phyloP scores from a whole-genome alignment of 2,113 vertebrate species.

The Circaetus cinerascens region DNA sequence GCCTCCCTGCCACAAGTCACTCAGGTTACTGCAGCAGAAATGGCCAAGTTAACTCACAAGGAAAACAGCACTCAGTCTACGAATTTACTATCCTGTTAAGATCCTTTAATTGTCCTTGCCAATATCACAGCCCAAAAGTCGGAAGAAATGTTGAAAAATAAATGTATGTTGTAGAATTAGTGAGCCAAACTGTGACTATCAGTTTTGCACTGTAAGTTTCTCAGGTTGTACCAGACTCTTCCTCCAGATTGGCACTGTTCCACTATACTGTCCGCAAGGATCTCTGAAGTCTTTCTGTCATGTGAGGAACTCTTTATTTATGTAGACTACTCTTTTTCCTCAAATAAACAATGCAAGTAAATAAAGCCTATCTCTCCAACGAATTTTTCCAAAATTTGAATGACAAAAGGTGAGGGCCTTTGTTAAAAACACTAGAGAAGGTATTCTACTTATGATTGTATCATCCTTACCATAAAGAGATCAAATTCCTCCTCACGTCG shows the following conservation, averaged over 20 bases:
- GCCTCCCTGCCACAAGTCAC: too few species aligned
- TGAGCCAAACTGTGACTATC: neutral
- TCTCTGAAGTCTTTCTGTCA: neutral
- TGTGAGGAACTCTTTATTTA: neutral
- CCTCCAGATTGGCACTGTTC: neutral
- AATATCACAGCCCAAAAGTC: neutral
- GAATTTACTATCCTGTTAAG: neutral
- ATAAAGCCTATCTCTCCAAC: neutral
- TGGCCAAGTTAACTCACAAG: neutral
- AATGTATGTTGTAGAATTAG: neutral
- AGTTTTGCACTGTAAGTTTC: neutral
- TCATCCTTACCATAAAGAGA: conserved; percentile 84
- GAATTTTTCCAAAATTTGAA: neutral
- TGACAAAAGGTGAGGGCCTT: neutral
- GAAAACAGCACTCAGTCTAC: neutral
- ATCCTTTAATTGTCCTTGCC: neutral
- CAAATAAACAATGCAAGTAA: neutral
- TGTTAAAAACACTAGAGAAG: neutral
- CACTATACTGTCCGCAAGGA: neutral
- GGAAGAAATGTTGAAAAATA: neutral
- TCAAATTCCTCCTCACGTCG: conserved; percentile 89
- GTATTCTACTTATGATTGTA: neutral
- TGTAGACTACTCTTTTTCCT: neutral
- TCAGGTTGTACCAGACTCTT: neutral
- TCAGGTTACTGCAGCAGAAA: too few species aligned